Conservation (phyloP, 1,140 invertebrate genomes). For the Idris sp. region DNA sequence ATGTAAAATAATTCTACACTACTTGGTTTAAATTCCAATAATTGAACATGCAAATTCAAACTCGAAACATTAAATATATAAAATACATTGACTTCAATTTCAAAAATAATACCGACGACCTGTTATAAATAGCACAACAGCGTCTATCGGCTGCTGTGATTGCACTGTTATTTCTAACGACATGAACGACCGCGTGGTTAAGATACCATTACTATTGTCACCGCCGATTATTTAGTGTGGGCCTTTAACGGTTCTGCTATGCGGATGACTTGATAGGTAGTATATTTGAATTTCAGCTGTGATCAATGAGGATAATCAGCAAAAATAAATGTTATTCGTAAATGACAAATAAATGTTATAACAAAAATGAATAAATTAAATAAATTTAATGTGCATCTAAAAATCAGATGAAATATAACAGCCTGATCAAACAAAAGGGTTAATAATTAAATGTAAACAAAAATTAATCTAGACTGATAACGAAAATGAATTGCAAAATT, state of each 20-base stretch:
- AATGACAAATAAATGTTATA: not conserved
- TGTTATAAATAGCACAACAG: constrained; percentile 20
- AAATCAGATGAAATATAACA: too few species aligned
- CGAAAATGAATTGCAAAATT: too few species aligned
- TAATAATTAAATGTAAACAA: too few species aligned
- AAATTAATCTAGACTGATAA: too few species aligned
- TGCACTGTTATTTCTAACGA: constrained; percentile 28
- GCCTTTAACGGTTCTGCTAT: constrained; percentile 3
- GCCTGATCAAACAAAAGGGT: too few species aligned
- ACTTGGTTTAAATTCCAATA: too few species aligned
- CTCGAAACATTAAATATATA: too few species aligned
- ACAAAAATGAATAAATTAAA: not conserved
- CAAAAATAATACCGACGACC: constrained; percentile 17
- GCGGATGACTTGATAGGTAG: not conserved
- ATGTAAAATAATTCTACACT: too few species aligned
- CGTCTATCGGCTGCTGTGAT: constrained; percentile 15
- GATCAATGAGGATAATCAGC: not conserved
- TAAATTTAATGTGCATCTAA: too few species aligned
- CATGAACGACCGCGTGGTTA: constrained; percentile 6
- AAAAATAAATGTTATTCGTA: not conserved
- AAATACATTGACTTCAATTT: too few species aligned
- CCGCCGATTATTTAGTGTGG: constrained; percentile 19
- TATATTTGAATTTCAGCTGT: not conserved
- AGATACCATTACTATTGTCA: constrained; percentile 28
- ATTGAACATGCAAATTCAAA: too few species aligned